Conservation (phyloP, 2,113 vertebrate species). For the Acanthisitta chloris region DNA sequence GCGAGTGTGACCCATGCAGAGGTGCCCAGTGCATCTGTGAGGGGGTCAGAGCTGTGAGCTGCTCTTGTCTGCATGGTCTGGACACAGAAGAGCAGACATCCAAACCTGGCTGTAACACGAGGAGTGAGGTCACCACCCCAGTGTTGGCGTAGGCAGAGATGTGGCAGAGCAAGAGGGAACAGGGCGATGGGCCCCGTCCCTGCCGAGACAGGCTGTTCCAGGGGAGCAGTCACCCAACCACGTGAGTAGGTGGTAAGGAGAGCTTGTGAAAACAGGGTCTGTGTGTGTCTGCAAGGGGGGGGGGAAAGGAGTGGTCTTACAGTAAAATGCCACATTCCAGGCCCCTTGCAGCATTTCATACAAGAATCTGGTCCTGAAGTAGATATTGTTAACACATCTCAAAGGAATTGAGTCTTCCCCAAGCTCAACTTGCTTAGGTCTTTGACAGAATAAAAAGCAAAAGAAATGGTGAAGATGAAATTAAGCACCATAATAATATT, state of each 20-base stretch:
- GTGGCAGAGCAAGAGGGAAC: not conserved
- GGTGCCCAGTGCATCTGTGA: not conserved
- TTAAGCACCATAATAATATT: not conserved
- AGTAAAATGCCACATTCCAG: not conserved
- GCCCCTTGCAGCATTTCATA: not conserved
- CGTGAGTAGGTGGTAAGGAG: not conserved
- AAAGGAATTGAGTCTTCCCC: not conserved
- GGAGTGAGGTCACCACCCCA: not conserved
- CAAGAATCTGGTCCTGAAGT: not conserved
- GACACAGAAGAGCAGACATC: not conserved
- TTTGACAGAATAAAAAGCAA: not conserved
- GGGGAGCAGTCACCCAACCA: not conserved
- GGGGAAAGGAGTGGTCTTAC: not conserved
- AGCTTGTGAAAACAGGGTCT: not conserved
- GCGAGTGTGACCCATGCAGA: not conserved
- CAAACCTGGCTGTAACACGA: accelerated
- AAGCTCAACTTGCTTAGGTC: not conserved
- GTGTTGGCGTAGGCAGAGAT: not conserved
- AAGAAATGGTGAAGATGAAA: not conserved
- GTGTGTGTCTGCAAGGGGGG: not conserved
- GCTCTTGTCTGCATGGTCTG: not conserved
- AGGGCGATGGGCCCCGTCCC: accelerated
- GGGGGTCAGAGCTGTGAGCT: not conserved
- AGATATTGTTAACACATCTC: not conserved
- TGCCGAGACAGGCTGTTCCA: not conserved